Percentiles rank a stretch among this genome's conserved stretches.
Evolutionary conservation across 2,797 vertebrate genomes (phyloP).

Genomic region (Oreortyx pictus): DNA sequence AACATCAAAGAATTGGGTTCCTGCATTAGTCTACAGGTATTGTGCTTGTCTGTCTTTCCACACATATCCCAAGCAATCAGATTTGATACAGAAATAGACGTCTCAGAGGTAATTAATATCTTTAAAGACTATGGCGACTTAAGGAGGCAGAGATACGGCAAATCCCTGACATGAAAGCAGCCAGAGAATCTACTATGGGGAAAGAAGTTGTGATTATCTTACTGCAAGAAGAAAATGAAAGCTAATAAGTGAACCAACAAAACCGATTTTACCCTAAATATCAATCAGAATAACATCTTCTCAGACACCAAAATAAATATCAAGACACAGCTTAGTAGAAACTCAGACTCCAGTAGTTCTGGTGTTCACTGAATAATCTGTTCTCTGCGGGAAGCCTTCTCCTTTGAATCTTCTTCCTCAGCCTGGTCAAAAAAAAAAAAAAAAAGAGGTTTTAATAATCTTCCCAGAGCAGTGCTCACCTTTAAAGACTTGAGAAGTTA

Average conservation of each 20-base stretch:
- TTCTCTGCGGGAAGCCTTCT: conserved; percentile 5
- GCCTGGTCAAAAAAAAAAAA: neutral
- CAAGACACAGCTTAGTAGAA: neutral
- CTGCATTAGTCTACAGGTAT: neutral
- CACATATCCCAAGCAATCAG: neutral
- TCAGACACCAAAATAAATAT: neutral
- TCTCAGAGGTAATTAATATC: neutral
- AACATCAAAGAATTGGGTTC: neutral
- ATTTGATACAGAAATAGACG: neutral
- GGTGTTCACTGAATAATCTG: conserved; percentile 1
- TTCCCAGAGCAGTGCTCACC: neutral
- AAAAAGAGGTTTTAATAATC: neutral
- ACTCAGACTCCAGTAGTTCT: neutral
- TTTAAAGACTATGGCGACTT: neutral
- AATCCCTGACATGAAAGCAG: neutral
- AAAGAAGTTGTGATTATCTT: neutral
- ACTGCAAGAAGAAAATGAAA: accelerated
- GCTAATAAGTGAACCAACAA: neutral
- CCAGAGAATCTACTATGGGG: neutral
- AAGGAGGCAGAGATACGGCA: neutral
- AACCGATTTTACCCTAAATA: neutral
- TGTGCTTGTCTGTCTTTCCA: neutral
- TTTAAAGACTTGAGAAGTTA: neutral
- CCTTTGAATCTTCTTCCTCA: conserved; percentile 10
- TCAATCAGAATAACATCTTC: neutral